A percentile compares a stretch with the other conserved stretches of the same genome.
These are phyloP conservation scores for Chondrosia reniformis DNA, from an alignment of 37 sponge, comb jelly and placozoan species.

Conservation along the genomic window DNA sequence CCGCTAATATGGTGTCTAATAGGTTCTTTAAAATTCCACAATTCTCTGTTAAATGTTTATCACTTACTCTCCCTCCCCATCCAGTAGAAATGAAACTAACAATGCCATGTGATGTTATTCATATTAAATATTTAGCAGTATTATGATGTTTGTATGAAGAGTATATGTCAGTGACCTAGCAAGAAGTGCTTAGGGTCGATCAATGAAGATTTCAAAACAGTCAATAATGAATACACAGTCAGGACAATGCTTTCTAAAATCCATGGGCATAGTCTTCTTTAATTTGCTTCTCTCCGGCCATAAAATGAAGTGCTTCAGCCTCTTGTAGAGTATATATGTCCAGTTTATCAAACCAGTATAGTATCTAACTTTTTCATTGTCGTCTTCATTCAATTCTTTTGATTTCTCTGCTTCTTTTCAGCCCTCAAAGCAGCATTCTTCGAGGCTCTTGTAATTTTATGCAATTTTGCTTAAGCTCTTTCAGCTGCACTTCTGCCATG, in stretches of 20 bases:
- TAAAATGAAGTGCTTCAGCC: slow-evolving; percentile 29
- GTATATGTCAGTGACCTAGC: slow-evolving; percentile 4
- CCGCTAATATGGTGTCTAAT: not conserved
- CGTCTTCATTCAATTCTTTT: slow-evolving; percentile 11
- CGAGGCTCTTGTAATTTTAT: too few species aligned
- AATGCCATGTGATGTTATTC: slow-evolving; percentile 6
- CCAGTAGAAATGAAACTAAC: slow-evolving; percentile 20
- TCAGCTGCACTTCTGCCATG: too few species aligned
- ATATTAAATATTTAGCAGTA: slow-evolving; percentile 14
- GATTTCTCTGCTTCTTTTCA: too few species aligned
- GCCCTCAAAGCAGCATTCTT: too few species aligned
- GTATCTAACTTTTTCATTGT: slow-evolving; percentile 30
- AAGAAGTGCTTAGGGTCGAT: not conserved
- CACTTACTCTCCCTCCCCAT: slow-evolving; percentile 11
- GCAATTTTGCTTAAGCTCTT: too few species aligned
- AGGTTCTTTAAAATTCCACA: too few species aligned
- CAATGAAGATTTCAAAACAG: slow-evolving; percentile 16
- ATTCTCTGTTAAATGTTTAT: not conserved
- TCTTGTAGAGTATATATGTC: too few species aligned
- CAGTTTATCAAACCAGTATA: slow-evolving; percentile 26
- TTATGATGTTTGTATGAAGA: slow-evolving; percentile 18
- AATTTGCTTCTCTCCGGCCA: too few species aligned
- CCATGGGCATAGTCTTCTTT: slow-evolving; percentile 31
- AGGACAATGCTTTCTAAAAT: slow-evolving; percentile 28
- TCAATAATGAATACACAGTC: slow-evolving; percentile 29